Base-by-base conservation (phyloP, 2,113 vertebrate species). In the Paramisgurnus dabryanus region DNA sequence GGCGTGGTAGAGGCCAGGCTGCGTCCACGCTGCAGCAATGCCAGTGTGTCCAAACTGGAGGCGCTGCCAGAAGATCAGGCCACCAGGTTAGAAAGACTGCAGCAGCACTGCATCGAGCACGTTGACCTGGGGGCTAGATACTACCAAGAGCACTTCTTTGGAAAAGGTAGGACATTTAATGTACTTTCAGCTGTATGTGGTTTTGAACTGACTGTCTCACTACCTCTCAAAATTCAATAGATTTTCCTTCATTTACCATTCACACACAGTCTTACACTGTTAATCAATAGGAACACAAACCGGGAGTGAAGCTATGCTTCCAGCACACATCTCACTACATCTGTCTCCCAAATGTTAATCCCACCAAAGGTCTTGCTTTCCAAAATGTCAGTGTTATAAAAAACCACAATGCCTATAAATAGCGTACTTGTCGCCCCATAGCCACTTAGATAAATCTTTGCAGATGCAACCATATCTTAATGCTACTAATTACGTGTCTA, bases 41-140 rank as follows among this genome's bases (percentile, higher is more conserved):
- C 96, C 82, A 96, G 95, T 2, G 70, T 98, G 13, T 95, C 96
- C 0, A 94, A 96, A 86, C 87, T 98, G 76, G 97, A 98, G 84
- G 91, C 94, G 3, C 88, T 93, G 6, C 85, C 89, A 64, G 95
- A 97, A 64, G 90, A 90, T 80, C 95, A 94, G 88, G 88, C 89
- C 2, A 88, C 89, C 0, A 88, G 92, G 45, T 91, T 95, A 86
- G 90, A 92, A 1, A 84, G 90, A 57, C 91, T 96, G 15, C 90
- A 92, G 67, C 93, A 92, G 74, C 95, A 95, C 90, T 94, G 92
- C 90, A 93, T 98, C 0, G 97, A 98, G 88, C 97, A 97, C 0
- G 95, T 96, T 58, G 97, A 98, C 90, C 87, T 92, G 49, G 97
- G 97, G 0, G 97, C 97, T 9, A 89, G 87, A n/a, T 98, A 98